Conservation (phyloP, 2,888 invertebrate genomes). For the Apodemia zela region DNA sequence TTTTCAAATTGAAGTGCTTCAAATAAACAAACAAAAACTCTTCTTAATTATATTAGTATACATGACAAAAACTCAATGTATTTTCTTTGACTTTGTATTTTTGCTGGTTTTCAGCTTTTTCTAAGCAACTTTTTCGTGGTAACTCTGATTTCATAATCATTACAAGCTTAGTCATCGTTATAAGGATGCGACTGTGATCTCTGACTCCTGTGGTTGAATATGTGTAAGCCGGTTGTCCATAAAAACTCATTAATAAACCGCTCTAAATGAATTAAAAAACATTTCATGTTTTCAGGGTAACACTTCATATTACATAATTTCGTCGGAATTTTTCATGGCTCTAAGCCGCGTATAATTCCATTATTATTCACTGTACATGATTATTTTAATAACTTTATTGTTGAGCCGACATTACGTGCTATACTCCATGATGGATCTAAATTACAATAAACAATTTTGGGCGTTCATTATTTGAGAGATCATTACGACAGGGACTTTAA, state of each 20-base stretch:
- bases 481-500: constrained; percentile 67
- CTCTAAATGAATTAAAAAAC: constrained; percentile 14
- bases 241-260: neutral
- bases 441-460: constrained; percentile 76
- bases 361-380: constrained; percentile 45
- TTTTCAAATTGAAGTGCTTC: too few relatives aligned
- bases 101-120: too few relatives aligned
- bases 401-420: constrained; percentile 61
- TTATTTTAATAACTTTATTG: constrained; percentile 66
- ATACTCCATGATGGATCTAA: constrained; percentile 61
- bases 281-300: constrained; percentile 13
- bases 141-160: neutral
- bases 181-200: neutral
- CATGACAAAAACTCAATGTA: neutral
- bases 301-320: constrained; percentile 6
- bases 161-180: neutral
- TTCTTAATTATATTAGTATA: too few relatives aligned
- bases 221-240: neutral
- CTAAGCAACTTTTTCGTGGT: neutral
- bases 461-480: constrained; percentile 67
- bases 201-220: neutral
- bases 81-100: neutral
- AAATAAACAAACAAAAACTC: too few relatives aligned
- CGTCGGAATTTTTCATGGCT: constrained; percentile 22
- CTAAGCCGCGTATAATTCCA: constrained; percentile 39